A percentile compares a stretch with the other conserved stretches of the same genome.
phyloP scores from a whole-genome alignment of 1,140 invertebrate species.

The Drosophila cardini region DNA sequence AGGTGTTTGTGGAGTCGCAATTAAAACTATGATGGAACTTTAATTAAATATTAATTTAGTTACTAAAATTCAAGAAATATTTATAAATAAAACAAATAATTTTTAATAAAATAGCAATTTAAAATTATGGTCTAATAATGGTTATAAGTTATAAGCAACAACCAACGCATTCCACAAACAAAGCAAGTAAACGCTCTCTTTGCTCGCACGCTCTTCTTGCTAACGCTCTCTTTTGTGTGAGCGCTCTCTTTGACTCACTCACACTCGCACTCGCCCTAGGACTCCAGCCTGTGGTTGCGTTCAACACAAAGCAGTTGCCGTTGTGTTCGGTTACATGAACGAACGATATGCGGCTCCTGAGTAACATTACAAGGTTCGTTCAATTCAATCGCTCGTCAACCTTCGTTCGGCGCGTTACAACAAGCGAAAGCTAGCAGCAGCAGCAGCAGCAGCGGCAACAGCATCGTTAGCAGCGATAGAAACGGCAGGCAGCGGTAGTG shows the following conservation, averaged over 20 bases:
- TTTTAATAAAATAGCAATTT: background rate
- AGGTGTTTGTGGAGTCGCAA: background rate
- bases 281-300: conserved; percentile 8
- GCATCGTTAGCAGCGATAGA: conserved; percentile 1
- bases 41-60: background rate
- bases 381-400: conserved; percentile 74
- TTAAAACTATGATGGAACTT: background rate
- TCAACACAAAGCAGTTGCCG: conserved; percentile 34
- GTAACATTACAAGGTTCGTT: conserved; percentile 63
- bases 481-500: background rate
- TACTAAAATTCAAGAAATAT: background rate
- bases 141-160: background rate
- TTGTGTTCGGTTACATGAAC: conserved; percentile 53
- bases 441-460: conserved; percentile 13
- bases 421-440: conserved; percentile 43
- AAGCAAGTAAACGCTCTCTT: background rate
- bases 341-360: conserved; percentile 42
- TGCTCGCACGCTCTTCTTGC: background rate
- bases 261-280: conserved; percentile 1
- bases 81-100: background rate
- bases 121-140: background rate
- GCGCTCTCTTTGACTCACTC: conserved; percentile 9
- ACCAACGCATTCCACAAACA: conserved; percentile 49
- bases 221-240: background rate
- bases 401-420: conserved; percentile 75